Percentiles rank a stretch among this genome's conserved stretches.
phyloP scores from a whole-genome alignment of 2,797 vertebrate genomes.

The Lagorchestes hirsutus region DNA sequence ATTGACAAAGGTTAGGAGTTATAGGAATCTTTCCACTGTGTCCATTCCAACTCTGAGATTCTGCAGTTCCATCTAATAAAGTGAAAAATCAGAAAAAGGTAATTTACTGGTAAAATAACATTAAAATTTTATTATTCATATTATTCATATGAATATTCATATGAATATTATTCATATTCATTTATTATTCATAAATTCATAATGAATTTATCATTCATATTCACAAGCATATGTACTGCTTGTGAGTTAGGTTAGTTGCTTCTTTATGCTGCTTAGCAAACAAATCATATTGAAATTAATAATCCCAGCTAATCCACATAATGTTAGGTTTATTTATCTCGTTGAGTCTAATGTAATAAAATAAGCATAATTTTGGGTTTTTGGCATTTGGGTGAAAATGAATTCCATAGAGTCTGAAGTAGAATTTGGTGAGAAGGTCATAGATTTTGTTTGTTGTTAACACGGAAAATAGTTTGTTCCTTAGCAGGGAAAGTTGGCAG shows the following conservation, averaged over 20 bases:
- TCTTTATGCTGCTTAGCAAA: not conserved
- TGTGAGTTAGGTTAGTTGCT: not conserved
- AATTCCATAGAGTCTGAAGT: conserved; percentile 42
- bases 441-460: conserved; percentile 67
- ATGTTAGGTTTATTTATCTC: not conserved
- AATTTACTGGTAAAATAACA: not conserved
- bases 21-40: not conserved
- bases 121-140: not conserved
- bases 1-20: not conserved
- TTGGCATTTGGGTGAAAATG: conserved; percentile 54
- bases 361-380: conserved; percentile 55
- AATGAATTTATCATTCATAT: too few relatives aligned
- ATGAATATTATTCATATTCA: too few relatives aligned
- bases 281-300: not conserved
- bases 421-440: conserved; percentile 72
- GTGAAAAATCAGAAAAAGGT: not conserved
- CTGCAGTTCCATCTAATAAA: not conserved
- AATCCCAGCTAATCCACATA: not conserved
- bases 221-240: not conserved
- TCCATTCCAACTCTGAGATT: not conserved
- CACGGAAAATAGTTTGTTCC: conserved; percentile 59
- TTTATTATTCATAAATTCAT: too few relatives aligned
- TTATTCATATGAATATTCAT: too few relatives aligned
- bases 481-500: conserved; percentile 63
- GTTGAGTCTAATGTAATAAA: conserved; percentile 50